Conservation (phyloP, 1,140 invertebrate species). For the Pemphigus obesinymphae region DNA sequence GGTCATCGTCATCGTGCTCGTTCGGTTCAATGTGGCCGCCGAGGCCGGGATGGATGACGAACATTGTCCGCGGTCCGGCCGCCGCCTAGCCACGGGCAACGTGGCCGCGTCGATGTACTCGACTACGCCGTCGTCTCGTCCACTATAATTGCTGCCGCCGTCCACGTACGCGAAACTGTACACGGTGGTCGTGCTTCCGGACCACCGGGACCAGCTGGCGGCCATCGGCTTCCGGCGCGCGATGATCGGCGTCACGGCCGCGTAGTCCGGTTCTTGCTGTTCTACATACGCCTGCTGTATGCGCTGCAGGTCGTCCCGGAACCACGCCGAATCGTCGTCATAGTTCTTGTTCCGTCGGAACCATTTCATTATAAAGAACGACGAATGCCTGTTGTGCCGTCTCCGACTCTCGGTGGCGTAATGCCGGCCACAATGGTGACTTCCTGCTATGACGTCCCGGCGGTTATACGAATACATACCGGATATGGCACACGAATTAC, state of each 20-base stretch:
- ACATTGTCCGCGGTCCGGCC: background rate
- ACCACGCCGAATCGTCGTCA: background rate
- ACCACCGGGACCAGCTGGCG: background rate
- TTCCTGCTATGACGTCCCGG: background rate
- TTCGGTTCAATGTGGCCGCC: background rate
- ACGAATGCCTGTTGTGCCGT: background rate
- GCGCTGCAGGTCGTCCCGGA: conserved; percentile 21
- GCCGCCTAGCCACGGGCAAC: background rate
- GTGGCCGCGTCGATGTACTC: conserved; percentile 22
- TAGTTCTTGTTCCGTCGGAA: background rate
- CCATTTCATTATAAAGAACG: conserved; percentile 15
- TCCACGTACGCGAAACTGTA: conserved; percentile 27
- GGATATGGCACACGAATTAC: background rate
- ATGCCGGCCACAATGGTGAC: background rate
- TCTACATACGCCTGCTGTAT: background rate
- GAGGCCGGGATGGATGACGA: background rate
- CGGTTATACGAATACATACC: background rate
- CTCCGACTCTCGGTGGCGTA: background rate
- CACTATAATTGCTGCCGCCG: background rate
- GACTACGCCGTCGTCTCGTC: background rate
- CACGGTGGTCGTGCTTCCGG: conserved; percentile 32
- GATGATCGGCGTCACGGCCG: background rate
- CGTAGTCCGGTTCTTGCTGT: conserved; percentile 24
- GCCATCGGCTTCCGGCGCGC: background rate
- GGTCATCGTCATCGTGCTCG: background rate